Percentiles rank a stretch among this genome's conserved stretches.
phyloP scores from a whole-genome alignment of 1,140 invertebrate genomes.

The Eurosta solidaginis region DNA sequence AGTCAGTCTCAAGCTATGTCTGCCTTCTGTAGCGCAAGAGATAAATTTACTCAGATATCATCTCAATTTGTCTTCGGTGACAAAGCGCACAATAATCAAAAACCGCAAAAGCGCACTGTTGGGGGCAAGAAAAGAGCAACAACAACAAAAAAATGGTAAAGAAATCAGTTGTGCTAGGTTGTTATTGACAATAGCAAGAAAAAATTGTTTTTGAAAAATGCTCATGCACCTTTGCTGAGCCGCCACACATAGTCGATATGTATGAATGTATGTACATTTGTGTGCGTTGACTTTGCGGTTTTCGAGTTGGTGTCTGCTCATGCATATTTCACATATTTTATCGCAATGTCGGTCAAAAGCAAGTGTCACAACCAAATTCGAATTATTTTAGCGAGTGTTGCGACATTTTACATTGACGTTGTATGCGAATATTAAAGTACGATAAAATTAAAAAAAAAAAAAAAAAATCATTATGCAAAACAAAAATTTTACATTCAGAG shows the following conservation, averaged over 20 bases:
- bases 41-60: slow-evolving; percentile 16
- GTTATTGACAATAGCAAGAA: slow-evolving; percentile 2
- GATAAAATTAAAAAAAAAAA: too few relatives aligned
- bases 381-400: slow-evolving; percentile 12
- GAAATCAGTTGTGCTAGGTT: neutral
- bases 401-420: neutral
- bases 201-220: slow-evolving; percentile 12
- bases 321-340: slow-evolving; percentile 17
- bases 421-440: neutral
- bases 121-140: neutral
- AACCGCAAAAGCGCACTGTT: neutral
- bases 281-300: neutral
- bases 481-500: too few relatives aligned
- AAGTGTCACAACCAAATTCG: neutral
- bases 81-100: neutral
- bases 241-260: neutral
- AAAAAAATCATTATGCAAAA: too few relatives aligned
- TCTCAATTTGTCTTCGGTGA: slow-evolving; percentile 25
- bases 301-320: neutral
- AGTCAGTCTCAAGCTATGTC: neutral
- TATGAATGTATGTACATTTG: neutral
- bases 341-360: neutral
- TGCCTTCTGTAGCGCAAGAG: neutral
- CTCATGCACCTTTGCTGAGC: slow-evolving; percentile 15
- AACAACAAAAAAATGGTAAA: too few relatives aligned